phyloP scores from a whole-genome alignment of 1,140 invertebrate genomes.

The Panagrolaimus sp. region DNA sequence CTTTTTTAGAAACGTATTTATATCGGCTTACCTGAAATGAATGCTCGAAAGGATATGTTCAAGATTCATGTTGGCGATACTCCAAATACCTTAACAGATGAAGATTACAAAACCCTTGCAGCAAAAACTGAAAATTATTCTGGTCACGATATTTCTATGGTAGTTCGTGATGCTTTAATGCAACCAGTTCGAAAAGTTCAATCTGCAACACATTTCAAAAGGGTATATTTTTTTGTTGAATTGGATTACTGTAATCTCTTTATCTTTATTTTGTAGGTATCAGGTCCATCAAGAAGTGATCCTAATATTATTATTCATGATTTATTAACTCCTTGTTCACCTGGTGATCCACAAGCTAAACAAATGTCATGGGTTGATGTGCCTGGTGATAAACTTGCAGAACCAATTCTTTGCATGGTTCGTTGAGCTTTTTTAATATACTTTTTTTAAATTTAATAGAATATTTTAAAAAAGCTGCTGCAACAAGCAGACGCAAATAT shows the following conservation, averaged over 20 bases:
- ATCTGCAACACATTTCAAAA: slow-evolving; percentile 90
- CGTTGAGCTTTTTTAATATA: slow-evolving; percentile 16
- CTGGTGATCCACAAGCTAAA: slow-evolving; percentile 81
- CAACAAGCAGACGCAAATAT: too few species aligned
- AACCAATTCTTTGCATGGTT: slow-evolving; percentile 89
- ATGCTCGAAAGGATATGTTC: slow-evolving; percentile 85
- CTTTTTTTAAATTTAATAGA: too few species aligned
- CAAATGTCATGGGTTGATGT: slow-evolving; percentile 98
- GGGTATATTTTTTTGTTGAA: slow-evolving; percentile 54
- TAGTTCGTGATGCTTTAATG: slow-evolving; percentile 95
- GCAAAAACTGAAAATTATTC: slow-evolving; percentile 88
- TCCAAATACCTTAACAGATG: slow-evolving; percentile 74
- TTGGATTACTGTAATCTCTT: background rate
- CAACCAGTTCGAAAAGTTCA: slow-evolving; percentile 97
- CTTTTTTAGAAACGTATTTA: slow-evolving; percentile 95
- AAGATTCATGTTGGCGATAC: slow-evolving; percentile 90
- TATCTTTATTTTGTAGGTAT: slow-evolving; percentile 62
- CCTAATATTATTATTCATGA: slow-evolving; percentile 78
- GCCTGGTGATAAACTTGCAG: slow-evolving; percentile 86
- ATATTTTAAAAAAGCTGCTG: too few species aligned
- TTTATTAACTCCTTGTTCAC: slow-evolving; percentile 89
- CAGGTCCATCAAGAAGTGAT: slow-evolving; percentile 78
- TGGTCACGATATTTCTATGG: slow-evolving; percentile 95
- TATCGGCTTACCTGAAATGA: slow-evolving; percentile 89
- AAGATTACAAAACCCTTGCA: slow-evolving; percentile 79